Evolutionary conservation across 1,140 invertebrate species (phyloP).

Genomic region (Potamilus streckersoni): DNA sequence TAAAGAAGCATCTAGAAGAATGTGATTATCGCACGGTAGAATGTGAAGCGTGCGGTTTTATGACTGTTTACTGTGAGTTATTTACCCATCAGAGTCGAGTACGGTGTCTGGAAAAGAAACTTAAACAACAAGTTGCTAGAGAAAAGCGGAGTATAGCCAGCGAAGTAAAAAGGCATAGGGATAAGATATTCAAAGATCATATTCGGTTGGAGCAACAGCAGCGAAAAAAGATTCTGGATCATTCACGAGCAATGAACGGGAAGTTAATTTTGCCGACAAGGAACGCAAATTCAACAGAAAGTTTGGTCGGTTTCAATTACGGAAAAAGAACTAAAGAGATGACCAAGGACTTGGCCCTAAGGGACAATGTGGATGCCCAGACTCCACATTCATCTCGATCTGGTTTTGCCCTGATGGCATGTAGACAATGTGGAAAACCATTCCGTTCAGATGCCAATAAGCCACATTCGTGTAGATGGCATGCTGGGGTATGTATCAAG

Average conservation of each 20-base stretch:
- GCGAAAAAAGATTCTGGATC: slow-evolving; percentile 28
- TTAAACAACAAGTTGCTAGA: slow-evolving; percentile 48
- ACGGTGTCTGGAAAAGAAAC: slow-evolving; percentile 49
- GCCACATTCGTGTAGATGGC: slow-evolving; percentile 43
- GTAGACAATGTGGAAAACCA: slow-evolving; percentile 40
- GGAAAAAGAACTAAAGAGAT: neutral
- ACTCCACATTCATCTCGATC: slow-evolving; percentile 31
- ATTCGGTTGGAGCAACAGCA: slow-evolving; percentile 34
- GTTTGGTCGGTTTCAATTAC: neutral
- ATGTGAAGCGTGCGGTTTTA: slow-evolving; percentile 52
- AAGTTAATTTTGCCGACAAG: neutral
- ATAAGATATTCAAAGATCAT: slow-evolving; percentile 31
- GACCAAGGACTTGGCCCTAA: slow-evolving; percentile 3
- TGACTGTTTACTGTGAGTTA: slow-evolving; percentile 43
- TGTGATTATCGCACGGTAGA: slow-evolving; percentile 48
- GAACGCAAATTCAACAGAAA: neutral
- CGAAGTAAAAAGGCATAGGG: slow-evolving; percentile 39
- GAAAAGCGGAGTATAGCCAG: slow-evolving; percentile 32
- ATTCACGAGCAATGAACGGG: slow-evolving; percentile 23
- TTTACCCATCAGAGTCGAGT: slow-evolving; percentile 53
- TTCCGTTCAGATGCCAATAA: slow-evolving; percentile 39
- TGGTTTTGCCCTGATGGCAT: slow-evolving; percentile 27
- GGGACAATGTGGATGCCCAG: neutral
- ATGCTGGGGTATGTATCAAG: slow-evolving; percentile 42
- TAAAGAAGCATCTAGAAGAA: slow-evolving; percentile 40